Base-by-base conservation (phyloP, 1,140 invertebrate genomes). In the Brachionus asplanchnoidis region DNA sequence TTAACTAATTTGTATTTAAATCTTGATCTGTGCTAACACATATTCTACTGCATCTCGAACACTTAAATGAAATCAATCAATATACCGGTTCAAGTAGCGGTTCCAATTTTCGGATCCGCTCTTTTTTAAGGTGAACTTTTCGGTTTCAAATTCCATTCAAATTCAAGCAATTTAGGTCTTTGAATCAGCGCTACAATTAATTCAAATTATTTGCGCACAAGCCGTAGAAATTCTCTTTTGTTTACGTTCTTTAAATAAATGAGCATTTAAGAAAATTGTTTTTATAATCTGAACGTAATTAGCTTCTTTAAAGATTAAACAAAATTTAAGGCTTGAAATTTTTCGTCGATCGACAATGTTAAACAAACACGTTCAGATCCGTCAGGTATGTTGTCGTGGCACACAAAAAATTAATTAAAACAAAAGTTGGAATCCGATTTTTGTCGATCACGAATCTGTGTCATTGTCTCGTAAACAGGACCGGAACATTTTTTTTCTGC, bases 281-380 rank as follows among this genome's bases (percentile, higher is more conserved):
- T 68, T 68, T 68, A 68, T 68, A 68, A 68, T 68, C 66, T 68
- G 12, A 68, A 9, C 53, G 53, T 60, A 68, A 68, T 68, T 68
- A 68, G 66, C 66, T 68, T 68, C 28, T 68, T 68, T 68, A 68
- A 68, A 68, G 66, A 68, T 68, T 68, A 68, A 68, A 68, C 66
- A 68, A 68, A 68, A 11, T 40, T 7, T 68, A 68, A 68, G 66
- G 66, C 32, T 60, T 60, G 53, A 60, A 56, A 60, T 60, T 23
- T 60, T 60, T 60, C 44, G 5, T 60, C 53, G 23, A 60, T 60
- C 5, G 53, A 60, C 53, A 60, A 60, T 60, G 53, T 60, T 60
- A 60, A 60, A 60, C 53, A 60, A 60, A 60, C 53, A 60, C 20
- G 53, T 60, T 60, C 53, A 6, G 53, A 60, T 60, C 53, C 17